phyloP scores from a whole-genome alignment of 2,888 invertebrate genomes.

The Lissonota sp. region DNA sequence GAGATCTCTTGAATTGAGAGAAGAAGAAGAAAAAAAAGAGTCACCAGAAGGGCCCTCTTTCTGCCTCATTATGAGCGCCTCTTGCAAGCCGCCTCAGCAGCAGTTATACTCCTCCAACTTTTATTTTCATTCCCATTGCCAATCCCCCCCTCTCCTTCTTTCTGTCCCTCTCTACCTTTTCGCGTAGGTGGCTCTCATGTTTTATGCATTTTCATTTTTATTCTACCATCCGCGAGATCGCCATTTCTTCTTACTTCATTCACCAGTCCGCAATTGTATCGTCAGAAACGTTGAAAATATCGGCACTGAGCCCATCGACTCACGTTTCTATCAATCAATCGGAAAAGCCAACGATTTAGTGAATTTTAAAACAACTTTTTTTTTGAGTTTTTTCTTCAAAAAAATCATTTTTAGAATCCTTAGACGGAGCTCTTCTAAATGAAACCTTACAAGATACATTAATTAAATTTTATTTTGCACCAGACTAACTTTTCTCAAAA shows the following conservation, averaged over 20 bases:
- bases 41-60: constrained; percentile 15
- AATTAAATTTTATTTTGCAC: too few species aligned
- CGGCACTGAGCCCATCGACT: too few species aligned
- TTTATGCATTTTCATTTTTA: constrained; percentile 44
- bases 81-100: constrained; percentile 6
- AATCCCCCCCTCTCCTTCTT: not conserved
- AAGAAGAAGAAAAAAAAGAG: not conserved
- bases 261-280: too few species aligned
- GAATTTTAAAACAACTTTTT: too few species aligned
- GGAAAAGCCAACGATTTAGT: too few species aligned
- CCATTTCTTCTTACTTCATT: too few species aligned
- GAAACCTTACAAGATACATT: too few species aligned
- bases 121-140: constrained; percentile 10
- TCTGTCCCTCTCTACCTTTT: not conserved
- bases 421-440: too few species aligned
- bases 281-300: too few species aligned
- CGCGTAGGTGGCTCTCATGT: constrained; percentile 43
- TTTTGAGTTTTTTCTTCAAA: not conserved
- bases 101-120: constrained; percentile 1
- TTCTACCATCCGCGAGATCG: not conserved
- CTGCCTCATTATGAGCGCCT: constrained; percentile 33
- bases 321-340: too few species aligned
- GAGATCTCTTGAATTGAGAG: not conserved
- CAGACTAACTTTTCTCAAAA: too few species aligned
- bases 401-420: not conserved